phyloP scores from a whole-genome alignment of 2,113 vertebrate genomes.

The Raja brachyura region DNA sequence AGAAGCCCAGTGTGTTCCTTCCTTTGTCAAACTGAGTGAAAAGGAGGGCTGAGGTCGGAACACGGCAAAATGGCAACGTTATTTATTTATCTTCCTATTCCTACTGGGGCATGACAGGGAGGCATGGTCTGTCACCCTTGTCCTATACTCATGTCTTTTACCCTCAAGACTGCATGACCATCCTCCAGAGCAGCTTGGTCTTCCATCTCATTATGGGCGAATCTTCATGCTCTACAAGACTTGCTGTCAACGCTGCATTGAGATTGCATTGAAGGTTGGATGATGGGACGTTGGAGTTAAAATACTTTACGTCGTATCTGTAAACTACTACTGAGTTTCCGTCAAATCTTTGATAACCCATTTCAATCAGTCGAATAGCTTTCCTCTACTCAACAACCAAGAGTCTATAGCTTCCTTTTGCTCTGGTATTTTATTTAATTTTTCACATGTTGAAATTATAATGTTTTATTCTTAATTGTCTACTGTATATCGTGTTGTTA shows the following conservation, averaged over 20 bases:
- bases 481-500: no score
- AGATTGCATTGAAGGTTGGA: neutral
- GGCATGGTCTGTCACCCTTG: neutral
- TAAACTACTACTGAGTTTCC: neutral
- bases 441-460: no score
- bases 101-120: neutral
- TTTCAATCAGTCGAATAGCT: neutral
- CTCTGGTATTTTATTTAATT: no score
- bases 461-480: no score
- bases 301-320: neutral
- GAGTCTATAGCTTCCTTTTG: no score
- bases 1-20: neutral
- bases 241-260: neutral
- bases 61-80: neutral
- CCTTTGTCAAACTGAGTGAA: no score
- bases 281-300: neutral
- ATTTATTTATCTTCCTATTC: neutral
- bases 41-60: neutral
- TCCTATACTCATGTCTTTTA: neutral
- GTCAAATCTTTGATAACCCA: neutral
- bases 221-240: neutral
- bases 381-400: no score
- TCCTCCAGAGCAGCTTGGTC: neutral
- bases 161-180: neutral
- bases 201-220: neutral